These are phyloP conservation scores for Drosophila mimica DNA, from an alignment of 2,888 invertebrate species.

Conservation along the genomic window DNA sequence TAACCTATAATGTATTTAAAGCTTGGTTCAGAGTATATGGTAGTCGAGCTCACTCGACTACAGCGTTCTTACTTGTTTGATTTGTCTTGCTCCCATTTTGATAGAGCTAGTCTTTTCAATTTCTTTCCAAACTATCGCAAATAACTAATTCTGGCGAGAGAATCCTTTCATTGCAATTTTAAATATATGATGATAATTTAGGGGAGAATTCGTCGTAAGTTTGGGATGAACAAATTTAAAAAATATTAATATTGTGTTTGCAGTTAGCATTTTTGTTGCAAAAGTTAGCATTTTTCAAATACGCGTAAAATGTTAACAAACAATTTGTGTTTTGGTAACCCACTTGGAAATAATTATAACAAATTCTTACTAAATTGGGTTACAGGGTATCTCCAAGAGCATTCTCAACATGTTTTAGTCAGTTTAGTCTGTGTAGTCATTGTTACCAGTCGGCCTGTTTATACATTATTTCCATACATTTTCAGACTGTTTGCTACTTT, in stretches of 20 bases:
- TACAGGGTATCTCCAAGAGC: conserved; percentile 14
- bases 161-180: neutral
- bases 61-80: neutral
- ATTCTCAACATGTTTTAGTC: neutral
- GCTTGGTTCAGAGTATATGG: too few relatives aligned
- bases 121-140: neutral
- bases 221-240: neutral
- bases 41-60: too few relatives aligned
- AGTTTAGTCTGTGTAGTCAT: conserved; percentile 6
- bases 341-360: neutral
- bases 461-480: conserved; percentile 25
- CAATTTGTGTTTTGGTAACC: neutral
- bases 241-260: neutral
- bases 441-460: conserved; percentile 31
- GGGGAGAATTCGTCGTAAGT: neutral
- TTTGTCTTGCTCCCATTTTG: neutral
- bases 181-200: neutral
- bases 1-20: too few relatives aligned
- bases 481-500: conserved; percentile 11
- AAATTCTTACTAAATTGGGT: neutral
- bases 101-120: neutral
- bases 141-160: neutral
- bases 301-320: neutral
- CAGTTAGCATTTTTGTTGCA: neutral
- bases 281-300: neutral